Base-by-base conservation (phyloP, 2,113 vertebrate genomes). In the Australoheros scitulus region DNA sequence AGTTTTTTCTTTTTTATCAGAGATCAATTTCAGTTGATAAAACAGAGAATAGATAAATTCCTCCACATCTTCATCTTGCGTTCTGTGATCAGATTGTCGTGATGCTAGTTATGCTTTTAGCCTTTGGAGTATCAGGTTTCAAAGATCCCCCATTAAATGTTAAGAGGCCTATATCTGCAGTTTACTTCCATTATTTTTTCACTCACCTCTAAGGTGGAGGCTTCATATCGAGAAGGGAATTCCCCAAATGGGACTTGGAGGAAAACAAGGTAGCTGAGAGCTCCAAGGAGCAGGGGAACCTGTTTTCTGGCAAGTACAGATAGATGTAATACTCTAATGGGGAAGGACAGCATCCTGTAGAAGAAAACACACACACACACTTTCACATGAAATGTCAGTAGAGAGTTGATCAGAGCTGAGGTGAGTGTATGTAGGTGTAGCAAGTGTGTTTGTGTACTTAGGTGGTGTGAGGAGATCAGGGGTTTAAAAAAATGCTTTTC, bases 171-270 rank as follows among this genome's bases (percentile, higher is more conserved):
- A 81, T 70, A 80, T 38, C 82, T 81, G 56, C 22, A 77, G 72
- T 86, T 79, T 85, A 84, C 50, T 70, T 47, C 50, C 15, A 38
- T 47, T 70, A 38, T 77, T 72, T 79, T 58, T 75, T 55, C 10
- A 60, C 58, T 76, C 22, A 50, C 76, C 70, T 87, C 59, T 82
- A 81, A 92, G n/a, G 3, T 61, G 55, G 70, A 89, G 70, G 84
- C 76, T 24, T 83, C 43, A n/a, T 65, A 86, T 77, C n/a, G 52
- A 85, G 43, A 83, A 63, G 57, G 81, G 79, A 91, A 94, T 87
- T 94, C 90, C 89, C 91, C 88, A 88, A 91, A 87, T 20, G 90
- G 90, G 93, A 93, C 24, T 80, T 41, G 34, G 63, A 89, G 83
- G 63, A 90, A 90, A 92, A 88, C 86, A 91, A 89, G 79, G 87